Base-by-base conservation (phyloP, 2,888 invertebrate genomes). In the Drosophila melanocephala region DNA sequence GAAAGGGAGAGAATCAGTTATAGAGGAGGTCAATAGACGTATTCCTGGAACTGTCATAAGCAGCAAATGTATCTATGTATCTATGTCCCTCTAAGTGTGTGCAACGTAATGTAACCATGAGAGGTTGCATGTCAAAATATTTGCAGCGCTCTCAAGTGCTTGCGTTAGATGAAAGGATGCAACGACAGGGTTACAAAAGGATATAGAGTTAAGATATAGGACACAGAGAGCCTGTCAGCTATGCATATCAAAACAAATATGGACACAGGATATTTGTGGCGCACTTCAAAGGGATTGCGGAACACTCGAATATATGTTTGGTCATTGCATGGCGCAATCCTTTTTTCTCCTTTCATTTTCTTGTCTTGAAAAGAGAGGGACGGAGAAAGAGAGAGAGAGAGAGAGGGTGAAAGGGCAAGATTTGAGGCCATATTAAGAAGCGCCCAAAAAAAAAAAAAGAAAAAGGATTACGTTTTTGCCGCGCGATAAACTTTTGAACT, bases 401-500 rank as follows among this genome's bases (percentile, higher is more conserved):
- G 6, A 26, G 35, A 37, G 37, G 37, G 14, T 37, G 37, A 56
- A 26, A 19, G 28, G 19, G 12, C 30, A 28, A 57, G 57, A 57
- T 39, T 47, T 37, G 39, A 39, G 39, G 28, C 28, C 57, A 39
- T 14, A 37, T 39, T 28, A 57, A 56, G 22, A 37, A 37, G 9
- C 47, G 26, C 16, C 12, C 22, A 5, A 37, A 37, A 10, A 22
- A 55, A 10, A 22, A 55, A 12, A 16, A 28, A 19, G 28, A 12
- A 28, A 78, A 80, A 78, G 81, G 81, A 81, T 81, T 77, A 62
- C 75, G 39, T 33, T n/a, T 32, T 19, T 39, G 62, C 47, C 39
- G 32, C 39, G 64, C 69, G 79, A 87, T 89, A 89, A 85, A 87
- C 90, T 85, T 83, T 89, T 86, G 85, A 89, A 87, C 90, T 73